Evolutionary conservation across 2,888 invertebrate species (phyloP).

Genomic region (Acanthopleura granulata): DNA sequence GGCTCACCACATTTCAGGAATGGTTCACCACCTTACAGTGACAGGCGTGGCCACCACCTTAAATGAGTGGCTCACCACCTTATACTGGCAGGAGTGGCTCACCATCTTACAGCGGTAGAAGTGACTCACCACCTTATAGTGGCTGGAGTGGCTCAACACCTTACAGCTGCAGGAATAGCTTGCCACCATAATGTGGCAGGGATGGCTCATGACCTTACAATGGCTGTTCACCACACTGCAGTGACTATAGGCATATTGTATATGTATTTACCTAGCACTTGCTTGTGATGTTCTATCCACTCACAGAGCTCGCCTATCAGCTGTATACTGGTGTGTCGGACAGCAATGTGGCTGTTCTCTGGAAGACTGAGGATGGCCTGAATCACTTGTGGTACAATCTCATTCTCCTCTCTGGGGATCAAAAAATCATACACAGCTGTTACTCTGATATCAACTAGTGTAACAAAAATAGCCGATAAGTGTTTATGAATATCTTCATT

Average conservation of each 20-base stretch:
- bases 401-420: conserved; percentile 82
- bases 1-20: no score
- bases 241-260: background rate
- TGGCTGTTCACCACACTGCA: background rate
- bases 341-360: conserved; percentile 84
- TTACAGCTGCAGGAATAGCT: no score
- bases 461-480: no score
- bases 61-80: no score
- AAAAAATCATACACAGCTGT: background rate
- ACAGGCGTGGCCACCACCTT: no score
- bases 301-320: conserved; percentile 92
- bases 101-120: no score
- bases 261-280: conserved; percentile 75
- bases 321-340: conserved; percentile 86
- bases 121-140: no score
- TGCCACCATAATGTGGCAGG: background rate
- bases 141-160: no score
- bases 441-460: background rate
- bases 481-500: no score
- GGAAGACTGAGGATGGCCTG: conserved; percentile 90
- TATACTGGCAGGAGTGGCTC: no score
- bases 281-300: conserved; percentile 92
- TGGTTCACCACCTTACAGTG: background rate
- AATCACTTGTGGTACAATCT: conserved; percentile 92
- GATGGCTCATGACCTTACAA: no score